Conservation (phyloP, 2,888 invertebrate genomes). For the Anarsia innoxiella region DNA sequence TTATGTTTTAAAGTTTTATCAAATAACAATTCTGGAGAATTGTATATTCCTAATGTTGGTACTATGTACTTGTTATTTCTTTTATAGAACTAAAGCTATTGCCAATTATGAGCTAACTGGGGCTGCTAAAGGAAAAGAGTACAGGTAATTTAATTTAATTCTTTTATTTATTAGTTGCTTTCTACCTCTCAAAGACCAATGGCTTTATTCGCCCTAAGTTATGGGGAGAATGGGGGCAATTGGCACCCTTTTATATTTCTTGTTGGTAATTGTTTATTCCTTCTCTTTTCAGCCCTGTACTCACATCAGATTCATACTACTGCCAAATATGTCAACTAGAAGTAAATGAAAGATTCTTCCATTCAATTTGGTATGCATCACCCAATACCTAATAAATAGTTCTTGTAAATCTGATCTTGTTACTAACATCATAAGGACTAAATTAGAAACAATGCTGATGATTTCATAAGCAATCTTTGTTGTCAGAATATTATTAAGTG, state of each 20-base stretch:
- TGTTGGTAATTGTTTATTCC: no score
- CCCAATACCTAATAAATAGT: not conserved
- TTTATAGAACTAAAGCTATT: slow-evolving; percentile 60
- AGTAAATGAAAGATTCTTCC: slow-evolving; percentile 84
- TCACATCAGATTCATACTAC: slow-evolving; percentile 83
- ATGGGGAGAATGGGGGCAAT: no score
- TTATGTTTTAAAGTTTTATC: slow-evolving; percentile 80
- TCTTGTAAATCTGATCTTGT: no score
- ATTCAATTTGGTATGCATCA: slow-evolving; percentile 82
- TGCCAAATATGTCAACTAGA: slow-evolving; percentile 90
- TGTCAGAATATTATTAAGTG: no score
- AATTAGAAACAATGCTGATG: no score
- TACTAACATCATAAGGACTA: no score
- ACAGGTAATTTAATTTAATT: no score
- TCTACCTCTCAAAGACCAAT: no score
- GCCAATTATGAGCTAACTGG: slow-evolving; percentile 60
- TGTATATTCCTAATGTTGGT: slow-evolving; percentile 57
- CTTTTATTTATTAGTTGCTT: no score
- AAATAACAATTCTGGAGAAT: slow-evolving; percentile 73
- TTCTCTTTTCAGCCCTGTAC: slow-evolving; percentile 60
- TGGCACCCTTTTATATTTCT: no score
- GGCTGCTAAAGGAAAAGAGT: slow-evolving; percentile 60
- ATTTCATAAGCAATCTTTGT: no score
- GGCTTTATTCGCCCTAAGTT: no score
- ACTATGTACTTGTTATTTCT: slow-evolving; percentile 50